phyloP scores from a whole-genome alignment of 2,113 vertebrate genomes.

The Ophiodon elongatus region DNA sequence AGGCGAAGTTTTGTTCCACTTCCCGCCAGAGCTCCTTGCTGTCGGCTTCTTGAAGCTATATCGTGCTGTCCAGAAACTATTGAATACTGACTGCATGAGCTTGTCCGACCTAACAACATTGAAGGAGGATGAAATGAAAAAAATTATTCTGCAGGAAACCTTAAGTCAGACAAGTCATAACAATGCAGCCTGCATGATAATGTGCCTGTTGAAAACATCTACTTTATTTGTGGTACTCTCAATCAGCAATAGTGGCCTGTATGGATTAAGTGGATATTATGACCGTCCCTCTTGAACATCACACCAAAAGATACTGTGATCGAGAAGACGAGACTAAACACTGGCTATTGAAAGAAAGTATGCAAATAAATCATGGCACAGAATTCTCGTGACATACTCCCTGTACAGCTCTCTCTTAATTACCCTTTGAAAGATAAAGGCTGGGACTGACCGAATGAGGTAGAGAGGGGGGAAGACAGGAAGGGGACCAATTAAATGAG shows the following conservation, averaged over 20 bases:
- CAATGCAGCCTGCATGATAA: neutral
- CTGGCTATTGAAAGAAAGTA: neutral
- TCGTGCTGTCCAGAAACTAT: too few species aligned
- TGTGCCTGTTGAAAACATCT: neutral
- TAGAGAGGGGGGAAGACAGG: constrained; percentile 7
- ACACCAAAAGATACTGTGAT: neutral
- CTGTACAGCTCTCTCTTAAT: constrained; percentile 9
- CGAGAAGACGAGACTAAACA: neutral
- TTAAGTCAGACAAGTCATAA: neutral
- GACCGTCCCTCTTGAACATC: neutral
- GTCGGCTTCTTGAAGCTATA: too few species aligned
- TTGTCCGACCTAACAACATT: too few species aligned
- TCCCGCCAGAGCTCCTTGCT: too few species aligned
- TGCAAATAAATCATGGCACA: constrained; percentile 17
- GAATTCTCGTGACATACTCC: constrained; percentile 2
- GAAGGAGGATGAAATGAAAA: neutral
- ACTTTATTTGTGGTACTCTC: neutral
- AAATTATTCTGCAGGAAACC: neutral
- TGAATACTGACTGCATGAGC: too few species aligned
- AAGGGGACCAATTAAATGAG: neutral
- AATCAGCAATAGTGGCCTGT: neutral
- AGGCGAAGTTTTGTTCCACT: too few species aligned
- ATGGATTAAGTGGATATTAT: constrained; percentile 7
- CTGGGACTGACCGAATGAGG: neutral
- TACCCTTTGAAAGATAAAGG: neutral